Conservation (phyloP, 92 coral and sea anemone genomes). For the Porites evermanni region DNA sequence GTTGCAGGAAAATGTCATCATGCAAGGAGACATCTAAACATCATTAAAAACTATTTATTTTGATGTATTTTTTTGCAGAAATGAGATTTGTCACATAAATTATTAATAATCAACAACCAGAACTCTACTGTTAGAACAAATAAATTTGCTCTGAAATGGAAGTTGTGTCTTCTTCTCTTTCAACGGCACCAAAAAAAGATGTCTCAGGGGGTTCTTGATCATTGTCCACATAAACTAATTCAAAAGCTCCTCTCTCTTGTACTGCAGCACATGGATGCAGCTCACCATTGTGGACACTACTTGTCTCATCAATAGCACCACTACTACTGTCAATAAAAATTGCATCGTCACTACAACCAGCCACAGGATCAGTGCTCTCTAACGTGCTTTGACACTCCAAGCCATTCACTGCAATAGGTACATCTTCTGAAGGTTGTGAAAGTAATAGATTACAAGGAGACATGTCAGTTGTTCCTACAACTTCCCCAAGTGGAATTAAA, state of each 20-base stretch:
- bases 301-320: background rate
- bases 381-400: background rate
- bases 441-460: constrained; percentile 33
- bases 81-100: no score
- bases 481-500: constrained; percentile 77
- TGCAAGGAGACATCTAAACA: no score
- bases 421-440: background rate
- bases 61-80: no score
- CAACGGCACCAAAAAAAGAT: background rate
- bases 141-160: constrained; percentile 18
- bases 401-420: background rate
- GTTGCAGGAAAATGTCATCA: no score
- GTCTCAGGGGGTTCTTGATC: background rate
- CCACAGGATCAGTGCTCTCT: background rate
- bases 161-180: background rate
- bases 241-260: background rate
- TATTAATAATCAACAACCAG: no score
- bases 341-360: background rate
- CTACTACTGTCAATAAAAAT: background rate
- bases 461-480: constrained; percentile 58
- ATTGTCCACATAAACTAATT: background rate
- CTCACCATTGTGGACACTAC: background rate
- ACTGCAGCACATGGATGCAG: background rate
- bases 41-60: no score
- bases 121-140: background rate